Evolutionary conservation across 2,888 invertebrate genomes (phyloP), one percentile per base, ranked within the genome.

Genomic region (Ichneumon xanthorius): DNA sequence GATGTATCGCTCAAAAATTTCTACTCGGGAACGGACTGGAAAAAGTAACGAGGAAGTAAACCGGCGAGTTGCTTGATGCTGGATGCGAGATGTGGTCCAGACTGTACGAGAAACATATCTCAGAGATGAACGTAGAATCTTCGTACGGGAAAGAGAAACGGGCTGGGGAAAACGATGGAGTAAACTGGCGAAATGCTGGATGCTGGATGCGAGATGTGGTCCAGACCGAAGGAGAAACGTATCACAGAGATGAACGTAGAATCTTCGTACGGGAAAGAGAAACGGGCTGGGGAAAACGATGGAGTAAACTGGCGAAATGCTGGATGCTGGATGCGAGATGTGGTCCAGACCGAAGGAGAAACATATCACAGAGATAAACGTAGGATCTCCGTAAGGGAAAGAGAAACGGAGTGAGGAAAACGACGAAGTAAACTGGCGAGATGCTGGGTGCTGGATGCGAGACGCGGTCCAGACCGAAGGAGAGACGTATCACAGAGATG

Each of bases 91-190:
- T n/a, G n/a, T n/a, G n/a, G n/a, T n/a, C n/a, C n/a, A n/a, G n/a
- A n/a, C n/a, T n/a, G n/a, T n/a, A n/a, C n/a, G n/a, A n/a, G n/a
- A n/a, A n/a, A n/a, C n/a, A n/a, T n/a, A n/a, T n/a, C n/a, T n/a
- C n/a, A n/a, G n/a, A n/a, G n/a, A n/a, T n/a, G n/a, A n/a, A n/a
- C n/a, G n/a, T n/a, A n/a, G n/a, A n/a, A n/a, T n/a, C n/a, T n/a
- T n/a, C n/a, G n/a, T n/a, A n/a, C 11, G 50, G 37, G 78, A 68
- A 63, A 33, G 50, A 72, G 70, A 83, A 55, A 70, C 63, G 67
- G 72, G 70, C 79, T 61, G 68, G 73, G 19, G 48, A 53, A 71
- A 68, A 33, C 33, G 33, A 68, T 50, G 67, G 26, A 30, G 72
- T n/a, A 55, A 65, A 33, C 16, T 11, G 63, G 40, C 40, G 9